Evolutionary conservation across 2,797 vertebrate species (phyloP), one percentile per base, ranked within the genome.

Genomic region (Helostoma temminkii): DNA sequence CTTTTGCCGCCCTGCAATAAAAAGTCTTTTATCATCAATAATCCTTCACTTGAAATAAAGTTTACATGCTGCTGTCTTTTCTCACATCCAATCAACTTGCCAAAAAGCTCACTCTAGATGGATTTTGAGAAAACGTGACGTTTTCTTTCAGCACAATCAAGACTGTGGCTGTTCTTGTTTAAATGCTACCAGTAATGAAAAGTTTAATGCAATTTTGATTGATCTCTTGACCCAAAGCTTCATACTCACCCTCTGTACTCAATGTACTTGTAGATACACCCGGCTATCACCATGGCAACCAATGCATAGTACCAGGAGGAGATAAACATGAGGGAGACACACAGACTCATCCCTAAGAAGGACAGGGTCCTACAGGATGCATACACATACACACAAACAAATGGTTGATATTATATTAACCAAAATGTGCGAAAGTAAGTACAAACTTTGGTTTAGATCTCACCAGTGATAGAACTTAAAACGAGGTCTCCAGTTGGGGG

Each of bases 231-330:
- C 4, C 16, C 30, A 4, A 36, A 47, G n/a, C 8, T 1, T 11
- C 1, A 30, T 26, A 89, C 97, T 95, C 84, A 99, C 97, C 97
- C 97, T 83, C 95, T 95, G 90, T 97, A 99, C 88, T 99, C 97
- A 66, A 99, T 99, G 91, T 99, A 99, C 90, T 99, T 99, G 86
- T 99, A 99, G 90, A 98, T 96, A 87, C 96, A 97, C 81, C 96
- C 95, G 0, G 97, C 96, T 39, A 99, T 94, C 66, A 97, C 77
- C 89, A 98, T 96, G 90, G 95, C 96, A 32, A 96, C 81, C 68
- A 99, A 91, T 16, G 97, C 97, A 0, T 98, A 98, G 85, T 95
- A 95, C 97, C 97, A 99, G 76, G 97, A 98, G 66, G 93, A 98
- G 90, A 99, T 91, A 88, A 99, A 99, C 97, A 99, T 99, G 78